Percentiles rank a stretch among this genome's conserved stretches.
These are phyloP conservation scores for Siniperca undulata DNA, from an alignment of 2,797 vertebrate genomes.

Conservation along the genomic window DNA sequence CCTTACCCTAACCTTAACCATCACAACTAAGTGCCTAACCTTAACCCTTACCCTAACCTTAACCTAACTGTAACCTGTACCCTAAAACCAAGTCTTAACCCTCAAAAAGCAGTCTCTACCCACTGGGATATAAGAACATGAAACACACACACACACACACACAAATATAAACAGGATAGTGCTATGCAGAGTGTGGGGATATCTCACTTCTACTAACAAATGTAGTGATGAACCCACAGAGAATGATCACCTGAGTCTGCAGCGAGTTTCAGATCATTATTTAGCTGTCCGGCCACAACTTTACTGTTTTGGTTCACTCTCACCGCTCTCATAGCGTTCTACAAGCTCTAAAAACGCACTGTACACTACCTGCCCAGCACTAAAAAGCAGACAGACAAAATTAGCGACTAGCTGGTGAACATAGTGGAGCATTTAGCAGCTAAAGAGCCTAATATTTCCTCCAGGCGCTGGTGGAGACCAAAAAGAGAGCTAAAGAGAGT, in stretches of 20 bases:
- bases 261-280: background rate
- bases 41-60: no score
- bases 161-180: constrained; percentile 24
- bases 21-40: no score
- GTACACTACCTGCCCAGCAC: background rate
- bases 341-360: background rate
- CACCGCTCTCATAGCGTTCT: background rate
- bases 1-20: no score
- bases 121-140: no score
- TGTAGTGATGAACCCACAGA: background rate
- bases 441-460: background rate
- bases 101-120: no score
- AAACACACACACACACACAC: background rate
- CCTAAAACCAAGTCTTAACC: no score
- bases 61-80: no score
- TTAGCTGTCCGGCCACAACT: background rate
- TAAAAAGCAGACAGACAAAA: background rate
- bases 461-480: background rate
- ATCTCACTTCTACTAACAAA: constrained; percentile 12
- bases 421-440: background rate
- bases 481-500: background rate
- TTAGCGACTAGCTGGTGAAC: background rate
- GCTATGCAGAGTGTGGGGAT: constrained; percentile 10
- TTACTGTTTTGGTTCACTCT: background rate
- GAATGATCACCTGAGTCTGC: background rate